Evolutionary conservation across 2,888 invertebrate genomes (phyloP).

Genomic region (Drosophila putrida): DNA sequence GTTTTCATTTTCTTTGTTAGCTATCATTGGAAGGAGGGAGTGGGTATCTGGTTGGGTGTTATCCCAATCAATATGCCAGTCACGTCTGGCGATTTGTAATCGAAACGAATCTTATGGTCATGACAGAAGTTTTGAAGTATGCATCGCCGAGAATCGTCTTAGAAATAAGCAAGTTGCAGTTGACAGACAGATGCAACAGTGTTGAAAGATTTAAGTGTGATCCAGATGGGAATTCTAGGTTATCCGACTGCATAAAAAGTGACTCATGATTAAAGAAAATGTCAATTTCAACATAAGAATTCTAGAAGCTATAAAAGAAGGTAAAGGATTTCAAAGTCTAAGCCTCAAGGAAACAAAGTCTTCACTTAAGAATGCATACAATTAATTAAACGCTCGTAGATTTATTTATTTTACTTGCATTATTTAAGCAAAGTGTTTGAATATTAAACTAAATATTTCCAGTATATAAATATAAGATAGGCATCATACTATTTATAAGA

Average conservation of each 20-base stretch:
- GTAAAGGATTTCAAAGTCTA: no score
- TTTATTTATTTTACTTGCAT: neutral
- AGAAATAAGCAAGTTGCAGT: slow-evolving; percentile 25
- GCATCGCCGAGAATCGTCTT: slow-evolving; percentile 41
- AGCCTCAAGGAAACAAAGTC: no score
- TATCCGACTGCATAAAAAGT: slow-evolving; percentile 33
- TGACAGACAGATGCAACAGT: slow-evolving; percentile 59
- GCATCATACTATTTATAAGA: no score
- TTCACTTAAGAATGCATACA: no score
- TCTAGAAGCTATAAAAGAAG: no score
- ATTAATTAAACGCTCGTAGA: no score
- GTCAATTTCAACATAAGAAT: neutral
- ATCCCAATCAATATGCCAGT: slow-evolving; percentile 60
- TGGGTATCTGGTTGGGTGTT: slow-evolving; percentile 24
- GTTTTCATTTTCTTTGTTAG: slow-evolving; percentile 10
- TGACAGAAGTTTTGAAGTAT: slow-evolving; percentile 68
- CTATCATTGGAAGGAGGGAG: slow-evolving; percentile 11
- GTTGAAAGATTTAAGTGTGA: slow-evolving; percentile 38
- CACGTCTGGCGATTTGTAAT: slow-evolving; percentile 77
- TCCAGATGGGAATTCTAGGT: neutral
- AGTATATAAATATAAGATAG: no score
- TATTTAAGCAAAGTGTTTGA: no score
- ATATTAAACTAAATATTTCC: no score
- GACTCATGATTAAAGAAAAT: neutral
- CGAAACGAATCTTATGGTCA: slow-evolving; percentile 76